These are phyloP conservation scores for Columbina picui DNA, from an alignment of 2,113 vertebrate genomes.

Conservation along the genomic window DNA sequence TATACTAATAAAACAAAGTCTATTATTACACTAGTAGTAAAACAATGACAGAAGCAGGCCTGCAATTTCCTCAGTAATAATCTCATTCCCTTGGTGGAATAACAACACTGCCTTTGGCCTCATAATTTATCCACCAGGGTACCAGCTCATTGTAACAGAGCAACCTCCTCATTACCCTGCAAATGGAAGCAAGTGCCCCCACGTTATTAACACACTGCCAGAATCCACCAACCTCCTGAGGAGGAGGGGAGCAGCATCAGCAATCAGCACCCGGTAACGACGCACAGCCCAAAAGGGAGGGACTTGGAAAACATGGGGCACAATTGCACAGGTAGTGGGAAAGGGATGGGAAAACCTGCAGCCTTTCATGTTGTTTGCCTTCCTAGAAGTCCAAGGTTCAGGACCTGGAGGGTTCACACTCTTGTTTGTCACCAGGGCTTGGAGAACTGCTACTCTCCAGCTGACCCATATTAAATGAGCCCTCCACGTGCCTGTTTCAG, in stretches of 20 bases:
- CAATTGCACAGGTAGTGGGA: accelerated
- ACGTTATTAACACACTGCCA: neutral
- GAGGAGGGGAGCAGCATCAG: neutral
- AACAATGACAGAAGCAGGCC: neutral
- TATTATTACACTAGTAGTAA: constrained; percentile 13
- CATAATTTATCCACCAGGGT: constrained; percentile 17
- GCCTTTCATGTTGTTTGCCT: neutral
- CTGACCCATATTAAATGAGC: accelerated
- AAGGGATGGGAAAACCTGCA: neutral
- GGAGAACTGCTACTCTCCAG: neutral
- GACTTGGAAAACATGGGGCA: neutral
- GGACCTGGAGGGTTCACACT: neutral
- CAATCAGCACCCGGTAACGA: neutral
- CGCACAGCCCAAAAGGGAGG: neutral
- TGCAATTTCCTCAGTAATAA: constrained; percentile 66
- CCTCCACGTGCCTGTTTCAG: neutral
- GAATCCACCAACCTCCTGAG: neutral
- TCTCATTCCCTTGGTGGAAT: neutral
- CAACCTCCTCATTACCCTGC: constrained; percentile 12
- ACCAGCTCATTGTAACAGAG: neutral
- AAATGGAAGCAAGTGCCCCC: neutral
- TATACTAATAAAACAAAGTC: constrained; percentile 43
- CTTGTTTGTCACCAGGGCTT: neutral
- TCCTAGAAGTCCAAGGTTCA: neutral
- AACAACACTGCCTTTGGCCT: constrained; percentile 29